phyloP scores from a whole-genome alignment of 2,797 vertebrate species.

The Apogon talboti region DNA sequence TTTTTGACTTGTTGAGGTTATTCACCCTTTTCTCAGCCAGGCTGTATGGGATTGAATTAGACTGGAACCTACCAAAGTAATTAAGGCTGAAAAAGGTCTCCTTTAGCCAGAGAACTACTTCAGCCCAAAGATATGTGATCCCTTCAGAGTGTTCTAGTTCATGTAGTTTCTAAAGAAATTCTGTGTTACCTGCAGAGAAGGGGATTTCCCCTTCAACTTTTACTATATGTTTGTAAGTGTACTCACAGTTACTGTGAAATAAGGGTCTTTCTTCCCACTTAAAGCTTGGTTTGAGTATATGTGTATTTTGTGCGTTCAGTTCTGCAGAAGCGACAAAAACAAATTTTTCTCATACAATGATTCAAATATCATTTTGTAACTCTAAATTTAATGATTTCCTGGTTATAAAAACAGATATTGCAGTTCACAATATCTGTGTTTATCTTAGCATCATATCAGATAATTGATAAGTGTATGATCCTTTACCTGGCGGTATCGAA shows the following conservation, averaged over 20 bases:
- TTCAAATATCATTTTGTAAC: conserved; percentile 1
- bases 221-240: conserved; percentile 5
- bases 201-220: conserved; percentile 48
- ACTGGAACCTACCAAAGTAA: conserved; percentile 44
- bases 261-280: not conserved
- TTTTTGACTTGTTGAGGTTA: conserved; percentile 28
- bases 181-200: conserved; percentile 37
- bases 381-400: conserved; percentile 12
- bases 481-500: conserved; percentile 47
- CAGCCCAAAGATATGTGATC: conserved; percentile 52
- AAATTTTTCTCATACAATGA: not conserved
- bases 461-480: conserved; percentile 22
- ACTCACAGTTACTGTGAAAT: conserved; percentile 5
- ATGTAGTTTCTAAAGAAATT: conserved; percentile 35
- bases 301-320: not conserved
- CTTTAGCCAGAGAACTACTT: conserved; percentile 39
- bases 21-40: conserved; percentile 32
- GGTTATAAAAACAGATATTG: conserved; percentile 8
- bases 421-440: conserved; percentile 22
- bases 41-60: conserved; percentile 46
- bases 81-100: conserved; percentile 47
- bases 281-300: not conserved
- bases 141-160: conserved; percentile 30
- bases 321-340: conserved; percentile 2
- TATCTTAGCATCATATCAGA: conserved; percentile 28